phyloP scores from a whole-genome alignment of 2,113 vertebrate genomes.

The Carassius gibelio region DNA sequence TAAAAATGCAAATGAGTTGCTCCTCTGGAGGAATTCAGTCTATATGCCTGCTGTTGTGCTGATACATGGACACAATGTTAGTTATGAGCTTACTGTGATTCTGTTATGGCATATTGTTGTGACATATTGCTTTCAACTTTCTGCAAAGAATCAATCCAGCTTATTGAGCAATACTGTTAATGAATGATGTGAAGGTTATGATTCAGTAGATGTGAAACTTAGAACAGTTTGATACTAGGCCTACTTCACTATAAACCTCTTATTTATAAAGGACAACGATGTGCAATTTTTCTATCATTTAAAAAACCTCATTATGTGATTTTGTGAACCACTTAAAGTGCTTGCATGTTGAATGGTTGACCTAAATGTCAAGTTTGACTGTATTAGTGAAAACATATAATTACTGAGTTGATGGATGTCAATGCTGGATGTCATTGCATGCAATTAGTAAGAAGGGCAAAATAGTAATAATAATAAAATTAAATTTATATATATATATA shows the following conservation, averaged over 20 bases:
- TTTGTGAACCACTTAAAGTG: not conserved
- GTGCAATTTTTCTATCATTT: not conserved
- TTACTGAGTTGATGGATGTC: not conserved
- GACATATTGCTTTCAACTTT: constrained; percentile 28
- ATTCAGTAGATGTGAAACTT: not conserved
- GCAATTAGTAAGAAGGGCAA: not conserved
- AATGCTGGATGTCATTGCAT: constrained; percentile 3
- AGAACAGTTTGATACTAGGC: not conserved
- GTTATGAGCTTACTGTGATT: not conserved
- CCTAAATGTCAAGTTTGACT: not conserved
- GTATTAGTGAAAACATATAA: constrained; percentile 10
- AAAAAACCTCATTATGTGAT: constrained; percentile 4
- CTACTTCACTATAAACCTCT: not conserved
- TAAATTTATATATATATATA: no score
- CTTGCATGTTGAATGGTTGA: not conserved
- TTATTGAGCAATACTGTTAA: not conserved
- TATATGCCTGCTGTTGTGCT: not conserved
- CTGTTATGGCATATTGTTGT: constrained; percentile 27
- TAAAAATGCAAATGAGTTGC: constrained; percentile 46
- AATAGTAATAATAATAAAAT: not conserved
- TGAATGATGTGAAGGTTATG: not conserved
- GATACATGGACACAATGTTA: constrained; percentile 20
- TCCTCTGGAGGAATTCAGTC: constrained; percentile 14
- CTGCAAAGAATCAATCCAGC: not conserved
- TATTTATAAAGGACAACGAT: not conserved